Conservation (phyloP, 1,140 invertebrate genomes). For the Geopemphigus sp. region DNA sequence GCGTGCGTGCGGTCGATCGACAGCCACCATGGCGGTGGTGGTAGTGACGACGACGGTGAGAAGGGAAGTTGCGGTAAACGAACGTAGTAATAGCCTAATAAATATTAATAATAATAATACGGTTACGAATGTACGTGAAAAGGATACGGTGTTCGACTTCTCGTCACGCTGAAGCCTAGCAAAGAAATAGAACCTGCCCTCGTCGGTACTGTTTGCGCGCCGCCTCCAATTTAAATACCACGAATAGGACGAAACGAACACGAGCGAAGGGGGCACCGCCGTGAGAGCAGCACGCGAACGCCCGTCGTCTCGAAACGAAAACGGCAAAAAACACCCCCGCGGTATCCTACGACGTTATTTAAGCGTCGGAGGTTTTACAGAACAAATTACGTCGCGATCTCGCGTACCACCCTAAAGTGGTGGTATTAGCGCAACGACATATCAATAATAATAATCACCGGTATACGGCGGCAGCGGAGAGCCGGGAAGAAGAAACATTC, state of each 20-base stretch:
- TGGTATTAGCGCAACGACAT: background rate
- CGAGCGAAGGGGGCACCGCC: background rate
- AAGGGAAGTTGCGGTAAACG: constrained; percentile 39
- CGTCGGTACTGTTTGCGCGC: background rate
- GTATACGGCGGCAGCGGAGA: too few relatives aligned
- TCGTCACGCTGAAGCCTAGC: background rate
- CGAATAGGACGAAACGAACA: too few relatives aligned
- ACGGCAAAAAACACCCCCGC: background rate
- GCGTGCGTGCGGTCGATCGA: background rate
- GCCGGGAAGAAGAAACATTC: background rate
- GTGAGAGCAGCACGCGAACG: background rate
- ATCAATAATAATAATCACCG: background rate
- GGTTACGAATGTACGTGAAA: background rate
- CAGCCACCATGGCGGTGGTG: too few relatives aligned
- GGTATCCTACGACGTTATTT: background rate
- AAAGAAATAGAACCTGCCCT: background rate
- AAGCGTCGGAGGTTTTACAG: too few relatives aligned
- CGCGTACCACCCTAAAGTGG: too few relatives aligned
- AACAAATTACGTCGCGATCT: background rate
- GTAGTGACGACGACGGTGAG: background rate
- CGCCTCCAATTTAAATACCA: background rate
- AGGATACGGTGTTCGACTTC: background rate
- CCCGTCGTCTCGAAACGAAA: background rate
- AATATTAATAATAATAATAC: background rate
- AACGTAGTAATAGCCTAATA: constrained; percentile 6